phyloP scores from a whole-genome alignment of 1,140 invertebrate genomes.

The Tachypleus tridentatus region DNA sequence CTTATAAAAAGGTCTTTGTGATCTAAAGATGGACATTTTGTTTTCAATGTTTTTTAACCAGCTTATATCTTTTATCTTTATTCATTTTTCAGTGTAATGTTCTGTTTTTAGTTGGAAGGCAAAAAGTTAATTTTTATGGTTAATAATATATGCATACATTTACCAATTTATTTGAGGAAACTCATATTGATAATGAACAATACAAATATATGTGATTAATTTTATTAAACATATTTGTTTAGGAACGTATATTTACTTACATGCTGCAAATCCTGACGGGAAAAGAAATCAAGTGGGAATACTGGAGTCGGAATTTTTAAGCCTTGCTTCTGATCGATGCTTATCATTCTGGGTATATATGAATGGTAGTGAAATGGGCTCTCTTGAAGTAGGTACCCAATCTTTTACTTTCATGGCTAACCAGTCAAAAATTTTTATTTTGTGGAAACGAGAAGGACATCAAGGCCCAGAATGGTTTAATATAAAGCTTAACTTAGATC shows the following conservation, averaged over 20 bases:
- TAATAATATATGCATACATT: too few species aligned
- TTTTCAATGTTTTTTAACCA: too few species aligned
- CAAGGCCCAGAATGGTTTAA: constrained; percentile 14
- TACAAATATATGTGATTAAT: too few species aligned
- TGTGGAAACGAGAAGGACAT: constrained; percentile 9
- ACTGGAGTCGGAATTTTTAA: constrained; percentile 17
- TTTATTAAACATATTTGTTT: not conserved
- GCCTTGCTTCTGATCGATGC: constrained; percentile 14
- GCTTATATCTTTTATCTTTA: too few species aligned
- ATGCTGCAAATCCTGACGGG: constrained; percentile 8
- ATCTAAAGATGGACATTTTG: too few species aligned
- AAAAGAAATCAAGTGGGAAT: constrained; percentile 13
- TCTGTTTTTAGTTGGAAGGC: too few species aligned
- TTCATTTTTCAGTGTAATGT: too few species aligned
- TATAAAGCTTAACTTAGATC: constrained; percentile 8
- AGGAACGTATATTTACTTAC: constrained; percentile 18
- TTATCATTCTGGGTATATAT: constrained; percentile 25
- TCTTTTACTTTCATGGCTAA: constrained; percentile 6
- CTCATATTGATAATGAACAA: too few species aligned
- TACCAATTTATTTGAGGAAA: too few species aligned
- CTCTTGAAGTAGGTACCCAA: constrained; percentile 11
- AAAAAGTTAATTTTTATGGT: too few species aligned
- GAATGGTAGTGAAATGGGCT: constrained; percentile 21
- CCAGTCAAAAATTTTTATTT: not conserved
- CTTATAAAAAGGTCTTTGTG: too few species aligned